Base-by-base conservation (phyloP, 1,140 invertebrate species). In the Bombus ignitus region DNA sequence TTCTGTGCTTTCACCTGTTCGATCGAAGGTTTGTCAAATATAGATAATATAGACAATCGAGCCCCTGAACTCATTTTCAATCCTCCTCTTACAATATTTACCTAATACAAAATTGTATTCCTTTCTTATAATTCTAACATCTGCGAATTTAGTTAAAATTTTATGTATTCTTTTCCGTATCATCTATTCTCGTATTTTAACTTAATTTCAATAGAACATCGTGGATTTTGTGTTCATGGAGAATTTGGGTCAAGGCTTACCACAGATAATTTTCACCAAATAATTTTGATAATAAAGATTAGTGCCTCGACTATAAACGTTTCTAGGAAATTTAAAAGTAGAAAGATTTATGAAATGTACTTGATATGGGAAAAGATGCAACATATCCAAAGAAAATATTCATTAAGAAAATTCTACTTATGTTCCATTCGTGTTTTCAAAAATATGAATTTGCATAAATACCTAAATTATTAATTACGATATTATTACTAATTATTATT, bases 1-100 rank as follows among this genome's bases (percentile, higher is more conserved):
- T 22, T 85, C 42, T 70, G 39, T 62, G 83, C 76, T 85, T 85
- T 85, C 83, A 85, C 83, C 77, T 80, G 83, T 85, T 85, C 83
- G 83, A 85, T 85, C 83, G 83, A 47, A 12, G 37, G 1, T 35
- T 85, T 42, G 12, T 47, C 76, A 80, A 35, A 79, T 71, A 72
- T 53, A 66, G 6, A 62, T 18, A 47, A 35, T 84, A 79, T 39
- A 80, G 22, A 72, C 53, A 65, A 35, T 57, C 37, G 28, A 85
- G 53, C 62, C 68, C 68, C 42, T 72, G 83, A 80, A 80, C 83
- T 72, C 68, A 32, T 79, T 80, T 42, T 22, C 39, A 35, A 68
- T 18, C 4, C 10, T 47, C 25, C 6, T 2, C 22, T 12, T 4
- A 10, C 3, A 4, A 59, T 39, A 76, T 25, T 22, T 44, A 22